These are phyloP conservation scores for Cantharis nigra DNA, from an alignment of 2,888 invertebrate species.

Conservation along the genomic window DNA sequence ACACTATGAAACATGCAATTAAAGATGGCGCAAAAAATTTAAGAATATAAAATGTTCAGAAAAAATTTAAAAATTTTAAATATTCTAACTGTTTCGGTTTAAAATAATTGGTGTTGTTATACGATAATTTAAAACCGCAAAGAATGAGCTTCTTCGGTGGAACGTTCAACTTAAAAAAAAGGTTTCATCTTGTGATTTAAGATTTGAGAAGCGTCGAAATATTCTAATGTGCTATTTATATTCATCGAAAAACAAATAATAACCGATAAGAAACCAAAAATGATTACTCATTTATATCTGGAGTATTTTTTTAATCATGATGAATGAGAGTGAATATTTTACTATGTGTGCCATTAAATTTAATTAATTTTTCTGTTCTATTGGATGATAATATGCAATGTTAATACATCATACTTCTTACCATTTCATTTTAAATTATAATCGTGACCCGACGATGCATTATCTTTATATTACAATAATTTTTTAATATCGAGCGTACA, in stretches of 20 bases:
- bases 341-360: not conserved
- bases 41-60: not conserved
- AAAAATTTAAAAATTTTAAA: not conserved
- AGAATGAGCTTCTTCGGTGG: not conserved
- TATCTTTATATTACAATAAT: not conserved
- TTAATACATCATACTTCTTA: not conserved
- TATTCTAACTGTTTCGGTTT: not conserved
- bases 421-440: not conserved
- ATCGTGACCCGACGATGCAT: not conserved
- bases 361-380: not conserved
- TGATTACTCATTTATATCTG: not conserved
- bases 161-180: not conserved
- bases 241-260: not conserved
- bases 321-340: not conserved
- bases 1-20: not conserved
- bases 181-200: not conserved
- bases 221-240: not conserved
- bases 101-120: not conserved
- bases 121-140: not conserved
- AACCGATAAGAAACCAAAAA: not conserved
- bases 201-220: not conserved
- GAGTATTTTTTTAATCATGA: not conserved
- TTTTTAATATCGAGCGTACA: not conserved
- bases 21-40: not conserved
- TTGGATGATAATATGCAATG: not conserved